Base-by-base conservation (phyloP, 2,797 vertebrate genomes). In the Gymnothorax javanicus region DNA sequence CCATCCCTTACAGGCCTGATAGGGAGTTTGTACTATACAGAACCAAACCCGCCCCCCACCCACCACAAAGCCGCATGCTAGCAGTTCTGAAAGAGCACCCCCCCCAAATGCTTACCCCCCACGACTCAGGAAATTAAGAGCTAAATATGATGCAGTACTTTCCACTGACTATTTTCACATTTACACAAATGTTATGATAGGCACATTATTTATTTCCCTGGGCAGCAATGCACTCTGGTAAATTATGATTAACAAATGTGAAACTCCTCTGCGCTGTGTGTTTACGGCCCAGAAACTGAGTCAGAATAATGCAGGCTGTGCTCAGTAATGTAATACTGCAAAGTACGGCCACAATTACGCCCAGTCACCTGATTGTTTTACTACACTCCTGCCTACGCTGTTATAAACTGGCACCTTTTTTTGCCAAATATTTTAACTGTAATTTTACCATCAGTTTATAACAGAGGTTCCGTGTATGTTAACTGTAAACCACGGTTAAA, bases 81-180 rank as follows among this genome's bases (percentile, higher is more conserved):
- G n/a, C n/a, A n/a, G n/a, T n/a, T n/a, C n/a, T n/a, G n/a, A n/a
- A n/a, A n/a, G n/a, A n/a, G n/a, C n/a, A n/a, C n/a, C n/a, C n/a
- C n/a, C n/a, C n/a, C n/a, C n/a, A n/a, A n/a, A n/a, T n/a, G n/a
- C 27, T 85, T 43, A 27, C 54, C 52, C 57, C 60, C 50, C 50
- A 13, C 75, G 43, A 73, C 58, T 79, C 13, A 62, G 58, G 85
- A 81, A 86, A 81, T 57, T 79, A 23, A 54, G 73, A 23, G 81
- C 73, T 11, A 11, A 73, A 43, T 43, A 33, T 4, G 57, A 82
- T 9, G 54, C 43, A 2, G 23, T n/a, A 75, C 43, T 86, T 59
- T 81, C 20, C 62, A 6, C 62, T 7, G 20, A 58, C 25, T 58
- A 2, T n/a, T 79, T 52, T 54, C 73, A 54, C n/a, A 3, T 59